Evolutionary conservation across 2,797 vertebrate genomes (phyloP).

Genomic region (Sebastolobus alascanus): DNA sequence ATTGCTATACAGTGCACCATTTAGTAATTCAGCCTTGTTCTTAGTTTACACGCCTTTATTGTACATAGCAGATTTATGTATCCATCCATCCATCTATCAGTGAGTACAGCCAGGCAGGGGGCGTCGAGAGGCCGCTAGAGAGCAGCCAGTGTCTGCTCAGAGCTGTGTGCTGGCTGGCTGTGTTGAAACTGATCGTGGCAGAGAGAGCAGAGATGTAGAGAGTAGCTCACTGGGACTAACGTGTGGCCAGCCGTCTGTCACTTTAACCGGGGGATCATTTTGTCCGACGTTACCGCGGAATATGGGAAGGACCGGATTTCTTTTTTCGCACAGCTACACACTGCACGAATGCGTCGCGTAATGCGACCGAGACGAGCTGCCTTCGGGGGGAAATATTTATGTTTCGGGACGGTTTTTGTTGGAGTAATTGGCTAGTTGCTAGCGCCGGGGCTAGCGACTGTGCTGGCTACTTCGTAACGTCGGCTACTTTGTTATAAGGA

Average conservation of each 20-base stretch:
- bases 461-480: constrained; percentile 54
- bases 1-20: not conserved
- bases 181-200: constrained; percentile 58
- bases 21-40: not conserved
- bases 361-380: constrained; percentile 62
- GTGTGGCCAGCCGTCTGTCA: constrained; percentile 61
- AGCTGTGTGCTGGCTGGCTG: constrained; percentile 14
- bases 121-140: constrained; percentile 48
- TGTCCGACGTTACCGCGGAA: constrained; percentile 34
- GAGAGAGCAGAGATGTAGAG: constrained; percentile 69
- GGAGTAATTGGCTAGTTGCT: constrained; percentile 79
- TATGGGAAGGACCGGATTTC: constrained; percentile 24
- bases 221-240: constrained; percentile 63
- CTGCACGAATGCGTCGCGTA: constrained; percentile 53
- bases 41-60: not conserved
- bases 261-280: constrained; percentile 46
- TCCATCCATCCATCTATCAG: not conserved
- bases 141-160: constrained; percentile 37
- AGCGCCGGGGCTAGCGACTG: constrained; percentile 70
- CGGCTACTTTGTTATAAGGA: constrained; percentile 76
- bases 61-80: not conserved
- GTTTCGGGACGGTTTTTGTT: constrained; percentile 66
- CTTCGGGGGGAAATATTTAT: constrained; percentile 61
- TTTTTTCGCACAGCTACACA: not conserved
- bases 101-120: constrained; percentile 52